Percentiles rank a stretch among this genome's conserved stretches.
Conservation (phyloP, 2,888 invertebrate genomes). For the Hedychridium roseum region DNA sequence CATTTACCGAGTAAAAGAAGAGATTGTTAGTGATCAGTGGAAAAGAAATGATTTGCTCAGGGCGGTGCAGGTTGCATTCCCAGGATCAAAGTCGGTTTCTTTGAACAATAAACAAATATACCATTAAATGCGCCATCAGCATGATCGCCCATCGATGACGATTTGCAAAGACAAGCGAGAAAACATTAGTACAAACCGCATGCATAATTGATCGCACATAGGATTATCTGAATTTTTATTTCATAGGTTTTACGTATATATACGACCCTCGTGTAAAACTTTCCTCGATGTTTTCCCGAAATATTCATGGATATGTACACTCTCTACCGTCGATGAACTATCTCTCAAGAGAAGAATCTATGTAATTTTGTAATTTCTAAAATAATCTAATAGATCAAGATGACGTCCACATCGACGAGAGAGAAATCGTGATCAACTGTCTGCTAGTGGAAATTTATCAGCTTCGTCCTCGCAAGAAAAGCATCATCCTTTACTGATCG, state of each 20-base stretch:
- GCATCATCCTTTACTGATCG: background rate
- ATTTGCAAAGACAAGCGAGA: no score
- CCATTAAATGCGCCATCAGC: constrained; percentile 17
- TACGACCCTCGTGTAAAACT: no score
- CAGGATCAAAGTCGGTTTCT: constrained; percentile 56
- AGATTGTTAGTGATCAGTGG: constrained; percentile 56
- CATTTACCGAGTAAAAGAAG: constrained; percentile 50
- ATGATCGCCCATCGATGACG: constrained; percentile 17
- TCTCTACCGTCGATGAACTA: no score
- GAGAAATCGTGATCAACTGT: no score
- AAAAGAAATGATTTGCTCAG: constrained; percentile 55
- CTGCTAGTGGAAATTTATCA: no score
- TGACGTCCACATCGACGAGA: no score
- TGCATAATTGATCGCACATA: constrained; percentile 21
- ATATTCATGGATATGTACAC: no score
- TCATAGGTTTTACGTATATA: constrained; percentile 6
- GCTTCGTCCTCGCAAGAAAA: background rate
- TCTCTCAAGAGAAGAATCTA: no score
- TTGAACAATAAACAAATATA: constrained; percentile 47
- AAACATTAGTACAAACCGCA: constrained; percentile 16
- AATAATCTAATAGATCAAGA: no score
- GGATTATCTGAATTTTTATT: constrained; percentile 14
- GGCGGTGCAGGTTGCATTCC: constrained; percentile 60
- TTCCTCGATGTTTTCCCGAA: no score
- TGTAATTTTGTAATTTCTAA: no score